phyloP scores from a whole-genome alignment of 2,888 invertebrate species.

The Pristionchus maxplancki region DNA sequence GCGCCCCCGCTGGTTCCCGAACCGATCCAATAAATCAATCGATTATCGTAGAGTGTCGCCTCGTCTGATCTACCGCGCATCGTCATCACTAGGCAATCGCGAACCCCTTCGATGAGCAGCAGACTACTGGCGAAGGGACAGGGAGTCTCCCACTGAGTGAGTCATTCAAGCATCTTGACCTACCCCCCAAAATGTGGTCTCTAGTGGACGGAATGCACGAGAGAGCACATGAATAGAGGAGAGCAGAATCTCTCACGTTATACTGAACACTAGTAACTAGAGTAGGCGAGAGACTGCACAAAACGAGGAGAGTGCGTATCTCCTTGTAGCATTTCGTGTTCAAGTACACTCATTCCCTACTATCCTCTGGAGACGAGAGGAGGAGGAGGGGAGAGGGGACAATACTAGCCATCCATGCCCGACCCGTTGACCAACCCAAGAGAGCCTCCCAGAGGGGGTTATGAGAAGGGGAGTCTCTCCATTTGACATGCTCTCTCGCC shows the following conservation, averaged over 20 bases:
- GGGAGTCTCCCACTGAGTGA: neutral
- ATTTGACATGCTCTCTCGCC: too few species aligned
- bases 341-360: conserved; percentile 41
- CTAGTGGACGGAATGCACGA: neutral
- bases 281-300: neutral
- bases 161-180: neutral
- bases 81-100: neutral
- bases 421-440: conserved; percentile 3
- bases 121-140: neutral
- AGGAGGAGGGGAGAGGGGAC: conserved; percentile 27
- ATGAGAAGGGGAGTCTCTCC: neutral
- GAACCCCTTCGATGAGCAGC: neutral
- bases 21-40: neutral
- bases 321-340: conserved; percentile 39
- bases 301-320: conserved; percentile 15
- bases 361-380: conserved; percentile 39
- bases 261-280: neutral
- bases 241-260: neutral
- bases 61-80: neutral
- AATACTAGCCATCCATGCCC: conserved; percentile 44
- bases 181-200: neutral
- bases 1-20: neutral
- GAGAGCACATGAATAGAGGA: neutral
- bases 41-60: neutral
- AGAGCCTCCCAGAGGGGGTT: neutral